phyloP scores from a whole-genome alignment of 2,888 invertebrate species.

The Cylloceria caligata region DNA sequence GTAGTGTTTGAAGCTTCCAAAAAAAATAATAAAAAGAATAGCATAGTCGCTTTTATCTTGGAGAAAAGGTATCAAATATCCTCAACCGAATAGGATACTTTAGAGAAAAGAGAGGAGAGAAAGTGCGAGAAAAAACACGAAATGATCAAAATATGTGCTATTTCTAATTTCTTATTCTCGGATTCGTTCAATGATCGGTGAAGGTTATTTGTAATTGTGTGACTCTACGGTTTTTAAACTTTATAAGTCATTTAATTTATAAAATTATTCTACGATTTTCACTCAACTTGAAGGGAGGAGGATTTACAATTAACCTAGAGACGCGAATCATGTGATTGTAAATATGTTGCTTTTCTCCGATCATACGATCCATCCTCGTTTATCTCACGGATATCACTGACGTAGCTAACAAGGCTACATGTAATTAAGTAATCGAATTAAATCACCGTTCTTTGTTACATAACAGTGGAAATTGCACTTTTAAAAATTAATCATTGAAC shows the following conservation, averaged over 20 bases:
- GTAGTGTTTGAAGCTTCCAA: conserved; percentile 54
- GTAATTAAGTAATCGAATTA: not conserved
- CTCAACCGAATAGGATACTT: conserved; percentile 24
- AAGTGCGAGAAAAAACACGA: conserved; percentile 13
- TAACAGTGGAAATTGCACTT: not conserved
- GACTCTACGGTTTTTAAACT: conserved; percentile 40
- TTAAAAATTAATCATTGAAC: too few species aligned
- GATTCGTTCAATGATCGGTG: conserved; percentile 50
- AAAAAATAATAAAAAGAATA: conserved; percentile 46
- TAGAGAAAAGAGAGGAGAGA: conserved; percentile 12
- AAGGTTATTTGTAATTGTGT: conserved; percentile 40
- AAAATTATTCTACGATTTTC: conserved; percentile 25
- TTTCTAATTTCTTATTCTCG: conserved; percentile 23
- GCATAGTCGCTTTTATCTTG: conserved; percentile 34
- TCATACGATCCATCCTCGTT: conserved; percentile 14
- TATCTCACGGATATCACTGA: not conserved
- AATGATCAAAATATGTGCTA: conserved; percentile 61
- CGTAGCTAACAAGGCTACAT: not conserved
- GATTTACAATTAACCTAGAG: conserved; percentile 13
- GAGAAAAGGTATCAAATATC: conserved; percentile 45
- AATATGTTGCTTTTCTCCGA: conserved; percentile 40
- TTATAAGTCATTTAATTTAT: conserved; percentile 9
- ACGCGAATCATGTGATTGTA: too few species aligned
- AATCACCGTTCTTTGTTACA: not conserved
- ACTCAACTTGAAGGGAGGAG: conserved; percentile 2